Evolutionary conservation across 2,113 vertebrate genomes (phyloP).

Genomic region (Falco punctatus): DNA sequence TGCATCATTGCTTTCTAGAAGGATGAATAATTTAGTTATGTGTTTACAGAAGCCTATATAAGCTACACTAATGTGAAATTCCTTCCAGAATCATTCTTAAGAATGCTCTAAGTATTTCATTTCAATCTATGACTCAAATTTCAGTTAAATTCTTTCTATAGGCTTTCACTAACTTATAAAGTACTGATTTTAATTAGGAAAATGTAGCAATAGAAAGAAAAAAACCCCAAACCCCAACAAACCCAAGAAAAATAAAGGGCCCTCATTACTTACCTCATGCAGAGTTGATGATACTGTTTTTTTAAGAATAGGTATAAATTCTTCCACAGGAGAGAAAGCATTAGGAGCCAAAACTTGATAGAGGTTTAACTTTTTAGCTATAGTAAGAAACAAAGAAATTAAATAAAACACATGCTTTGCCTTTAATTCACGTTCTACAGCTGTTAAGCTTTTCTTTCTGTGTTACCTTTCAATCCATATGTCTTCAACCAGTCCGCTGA

Average conservation of each 20-base stretch:
- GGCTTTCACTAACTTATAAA: background rate
- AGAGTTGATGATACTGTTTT: constrained; percentile 83
- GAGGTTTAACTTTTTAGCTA: constrained; percentile 82
- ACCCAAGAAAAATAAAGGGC: background rate
- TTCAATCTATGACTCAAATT: background rate
- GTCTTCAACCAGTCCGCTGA: constrained; percentile 82
- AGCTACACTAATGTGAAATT: background rate
- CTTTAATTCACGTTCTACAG: background rate
- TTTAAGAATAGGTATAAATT: constrained; percentile 82
- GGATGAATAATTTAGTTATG: background rate
- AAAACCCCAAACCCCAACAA: background rate
- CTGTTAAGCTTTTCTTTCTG: background rate
- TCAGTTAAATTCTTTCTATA: background rate
- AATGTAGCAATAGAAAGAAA: background rate
- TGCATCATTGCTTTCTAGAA: constrained; percentile 81
- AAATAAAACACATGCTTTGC: background rate
- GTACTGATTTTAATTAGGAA: background rate
- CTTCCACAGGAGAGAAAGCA: constrained; percentile 76
- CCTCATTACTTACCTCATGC: constrained; percentile 69
- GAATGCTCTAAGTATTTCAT: background rate
- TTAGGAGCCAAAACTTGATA: constrained; percentile 83
- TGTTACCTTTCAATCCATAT: constrained; percentile 82
- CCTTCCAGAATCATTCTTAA: background rate
- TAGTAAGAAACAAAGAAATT: background rate
- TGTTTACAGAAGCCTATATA: background rate